These are phyloP conservation scores for Teleopsis dalmanni DNA, from an alignment of 1,140 invertebrate genomes.

Conservation along the genomic window DNA sequence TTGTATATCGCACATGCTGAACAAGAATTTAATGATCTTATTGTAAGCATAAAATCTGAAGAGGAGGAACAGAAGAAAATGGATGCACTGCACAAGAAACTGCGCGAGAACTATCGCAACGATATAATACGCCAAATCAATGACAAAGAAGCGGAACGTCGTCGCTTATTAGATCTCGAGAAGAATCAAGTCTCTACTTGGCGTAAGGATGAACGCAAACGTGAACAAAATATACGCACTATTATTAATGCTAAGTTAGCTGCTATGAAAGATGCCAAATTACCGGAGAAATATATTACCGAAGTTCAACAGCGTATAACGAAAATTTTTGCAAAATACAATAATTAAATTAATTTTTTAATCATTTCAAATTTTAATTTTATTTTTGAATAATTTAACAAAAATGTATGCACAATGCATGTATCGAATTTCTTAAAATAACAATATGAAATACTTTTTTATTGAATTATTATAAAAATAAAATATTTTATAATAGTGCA, in stretches of 20 bases:
- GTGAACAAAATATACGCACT: slow-evolving; percentile 49
- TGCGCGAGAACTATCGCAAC: slow-evolving; percentile 25
- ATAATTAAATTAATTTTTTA: no score
- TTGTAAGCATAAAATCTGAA: slow-evolving; percentile 44
- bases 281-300: slow-evolving; percentile 42
- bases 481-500: no score
- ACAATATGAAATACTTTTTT: no score
- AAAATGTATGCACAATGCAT: no score
- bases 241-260: slow-evolving; percentile 54
- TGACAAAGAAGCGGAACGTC: slow-evolving; percentile 54
- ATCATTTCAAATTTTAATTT: no score
- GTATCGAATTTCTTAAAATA: no score
- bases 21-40: slow-evolving; percentile 51
- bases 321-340: no score
- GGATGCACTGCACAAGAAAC: slow-evolving; percentile 30
- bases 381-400: no score
- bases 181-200: slow-evolving; percentile 52
- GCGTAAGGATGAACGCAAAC: slow-evolving; percentile 48
- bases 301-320: slow-evolving; percentile 45
- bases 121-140: slow-evolving; percentile 50
- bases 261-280: slow-evolving; percentile 47
- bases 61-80: slow-evolving; percentile 44
- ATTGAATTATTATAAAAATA: no score
- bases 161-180: slow-evolving; percentile 41
- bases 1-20: slow-evolving; percentile 55